Evolutionary conservation across 2,797 vertebrate species (phyloP).

Genomic region (Aldrovandia affinis): DNA sequence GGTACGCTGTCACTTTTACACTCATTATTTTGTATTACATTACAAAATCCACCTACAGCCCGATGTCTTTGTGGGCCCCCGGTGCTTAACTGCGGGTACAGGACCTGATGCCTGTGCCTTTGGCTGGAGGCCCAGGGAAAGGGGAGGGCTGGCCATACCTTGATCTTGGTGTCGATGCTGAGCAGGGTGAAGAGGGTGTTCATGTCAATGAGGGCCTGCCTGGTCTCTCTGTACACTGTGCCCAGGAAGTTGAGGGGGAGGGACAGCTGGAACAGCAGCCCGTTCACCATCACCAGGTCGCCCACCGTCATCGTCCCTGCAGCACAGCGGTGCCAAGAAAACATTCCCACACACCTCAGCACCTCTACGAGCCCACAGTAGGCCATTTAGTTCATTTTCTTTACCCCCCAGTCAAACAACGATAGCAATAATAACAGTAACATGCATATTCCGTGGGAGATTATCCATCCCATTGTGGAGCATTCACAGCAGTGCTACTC

Average conservation of each 20-base stretch:
- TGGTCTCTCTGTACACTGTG: conserved; percentile 97
- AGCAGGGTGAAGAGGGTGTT: conserved; percentile 95
- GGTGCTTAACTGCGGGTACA: too few relatives aligned
- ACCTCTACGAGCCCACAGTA: background rate
- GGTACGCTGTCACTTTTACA: too few relatives aligned
- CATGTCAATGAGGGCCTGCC: conserved; percentile 98
- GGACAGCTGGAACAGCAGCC: conserved; percentile 96
- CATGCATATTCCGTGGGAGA: background rate
- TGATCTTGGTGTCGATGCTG: conserved; percentile 91
- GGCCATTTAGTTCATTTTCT: background rate
- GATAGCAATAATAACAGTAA: background rate
- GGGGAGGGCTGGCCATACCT: conserved; percentile 71
- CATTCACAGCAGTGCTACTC: background rate
- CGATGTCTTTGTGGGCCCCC: too few relatives aligned
- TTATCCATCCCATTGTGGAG: background rate
- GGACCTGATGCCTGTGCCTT: too few relatives aligned
- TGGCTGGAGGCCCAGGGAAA: background rate
- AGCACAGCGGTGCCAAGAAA: conserved; percentile 5
- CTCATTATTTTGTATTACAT: too few relatives aligned
- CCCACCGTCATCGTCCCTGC: conserved; percentile 92
- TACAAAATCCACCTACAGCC: too few relatives aligned
- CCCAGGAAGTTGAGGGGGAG: conserved; percentile 96
- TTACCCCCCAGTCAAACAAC: background rate
- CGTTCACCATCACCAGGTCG: conserved; percentile 98
- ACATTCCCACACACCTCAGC: background rate